Base-by-base conservation (phyloP, 1,140 invertebrate species). In the Diorhabda elongata region DNA sequence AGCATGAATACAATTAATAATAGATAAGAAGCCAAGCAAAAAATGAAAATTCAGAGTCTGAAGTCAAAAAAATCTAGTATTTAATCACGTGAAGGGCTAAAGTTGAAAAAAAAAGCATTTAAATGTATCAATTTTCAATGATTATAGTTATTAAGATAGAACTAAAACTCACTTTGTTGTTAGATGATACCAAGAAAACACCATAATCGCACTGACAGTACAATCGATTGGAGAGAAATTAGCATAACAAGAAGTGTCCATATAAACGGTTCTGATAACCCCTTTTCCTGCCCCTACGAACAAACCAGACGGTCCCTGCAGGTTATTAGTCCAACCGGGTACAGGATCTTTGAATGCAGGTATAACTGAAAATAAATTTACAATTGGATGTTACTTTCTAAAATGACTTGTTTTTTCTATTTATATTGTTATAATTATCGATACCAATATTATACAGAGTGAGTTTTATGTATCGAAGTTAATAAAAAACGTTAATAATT, bases 301-400 rank as follows among this genome's bases (percentile, higher is more conserved):
- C 2, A 91, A 79, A n/a, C 90, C 93, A 59, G 90, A 92, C 0
- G 94, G 92, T 26, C 94, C 94, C 78, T 96, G 95, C 66, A 94
- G 89, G 77, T 96, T 97, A 76, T 97, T 94, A 2, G 93, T 95
- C 96, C 96, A 98, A 44, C 95, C 94, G 0, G 90, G 89, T 4
- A 92, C 71, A 2, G 91, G 91, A 70, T 91, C 89, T 71, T 88
- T 87, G 88, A 88, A 91, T 26, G 91, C 84, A 26, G 91, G 90
- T 8, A 69, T 62, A 5, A 69, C 68, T 66, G 73, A 61, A 92
- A 83, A 52, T 4, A 52, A 8, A 52, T 52, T 52, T 52, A 26
- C 26, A 26, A 26, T 26, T 26, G 26, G 26, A 1, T 26, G 26
- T 1, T 26, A 26, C 26, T 26, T 26, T 26, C 26, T 26, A 26